Base-by-base conservation (phyloP, 2,113 vertebrate species). In the Xiphophorus couchianus region DNA sequence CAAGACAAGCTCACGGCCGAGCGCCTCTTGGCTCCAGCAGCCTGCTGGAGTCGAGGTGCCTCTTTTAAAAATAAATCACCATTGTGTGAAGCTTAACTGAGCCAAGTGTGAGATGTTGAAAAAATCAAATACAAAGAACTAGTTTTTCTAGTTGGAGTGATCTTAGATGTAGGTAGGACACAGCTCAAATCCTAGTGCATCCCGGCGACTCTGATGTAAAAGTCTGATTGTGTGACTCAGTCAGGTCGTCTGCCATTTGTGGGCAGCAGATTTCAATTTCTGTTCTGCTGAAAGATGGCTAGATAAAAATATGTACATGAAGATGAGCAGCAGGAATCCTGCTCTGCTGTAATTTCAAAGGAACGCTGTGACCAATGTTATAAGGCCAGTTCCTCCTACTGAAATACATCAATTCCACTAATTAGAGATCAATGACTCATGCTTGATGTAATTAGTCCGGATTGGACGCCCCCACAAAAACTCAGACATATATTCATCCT, bases 11-110 rank as follows among this genome's bases (percentile, higher is more conserved):
- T 17, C 15, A 86, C 83, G 70, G 84, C 86, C 48, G 75, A 86
- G 67, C 31, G 71, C 83, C 86, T 89, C 90, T 73, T 51, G 12
- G 79, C 87, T 88, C 81, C 71, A 15, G 83, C 78, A n/a, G 78
- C 84, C 86, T 88, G 84, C 89, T 84, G 84, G 80, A 76, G 80
- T 86, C 82, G 81, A 76, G 84, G 90, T 76, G 83, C 88, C 85
- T 91, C 86, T 84, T 88, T 90, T 85, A 83, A 83, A 92, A 88
- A 89, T 85, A 89, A 87, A 87, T 85, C 73, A 69, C 69, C 82
- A 79, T 81, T 68, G 76, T 85, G 42, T 51, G 74, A 80, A 66
- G 74, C 74, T 54, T 58, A 17, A 7, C 51, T n/a, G 66, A 69
- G 42, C 71, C 77, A 60, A 42, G 4, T 15, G 48, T 37, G 62